Evolutionary conservation across 2,888 invertebrate species (phyloP), one percentile per base, ranked within the genome.

Genomic region (Ligdia adustata): DNA sequence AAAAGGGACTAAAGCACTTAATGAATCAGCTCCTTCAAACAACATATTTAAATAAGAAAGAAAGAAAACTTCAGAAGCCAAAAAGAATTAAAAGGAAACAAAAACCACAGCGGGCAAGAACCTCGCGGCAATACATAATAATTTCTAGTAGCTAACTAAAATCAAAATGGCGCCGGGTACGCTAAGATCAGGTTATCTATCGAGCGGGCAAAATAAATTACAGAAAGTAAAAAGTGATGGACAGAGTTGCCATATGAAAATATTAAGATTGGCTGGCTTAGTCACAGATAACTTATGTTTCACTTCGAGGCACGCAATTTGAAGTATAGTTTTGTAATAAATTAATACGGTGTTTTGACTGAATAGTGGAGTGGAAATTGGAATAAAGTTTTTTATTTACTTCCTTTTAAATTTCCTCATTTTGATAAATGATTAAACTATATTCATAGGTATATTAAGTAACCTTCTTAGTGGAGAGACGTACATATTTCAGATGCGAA

Each of bases 101-200:
- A 61, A 69, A 60, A 55, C 52, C 57, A 52, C 62, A 59, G 60
- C 54, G 61, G 59, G 45, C 65, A 61, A 55, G 62, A 61, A 58
- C 53, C 47, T 18, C 66, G 41, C n/a, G 64, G 72, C 65, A 69
- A 79, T n/a, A n/a, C n/a, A n/a, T n/a, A n/a, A n/a, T 75, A 82
- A 81, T 84, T 81, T 82, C 76, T 75, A 81, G 84, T 83, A 83
- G 82, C 83, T 66, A 69, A 80, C 77, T 78, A 74, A 80, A 82
- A 79, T 75, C 75, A 84, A 85, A 80, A 87, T 85, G 83, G 85
- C 82, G 52, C 68, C 73, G 68, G n/a, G 62, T 57, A 58, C 62
- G 75, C 73, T 51, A 42, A 72, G 75, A 81, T 83, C 82, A 74
- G 76, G 72, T 70, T 75, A 75, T 73, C 75, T 74, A 69, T 70